Percentiles rank a stretch among this genome's conserved stretches.
Conservation (phyloP, 2,888 invertebrate genomes). For the Carcina quercana region DNA sequence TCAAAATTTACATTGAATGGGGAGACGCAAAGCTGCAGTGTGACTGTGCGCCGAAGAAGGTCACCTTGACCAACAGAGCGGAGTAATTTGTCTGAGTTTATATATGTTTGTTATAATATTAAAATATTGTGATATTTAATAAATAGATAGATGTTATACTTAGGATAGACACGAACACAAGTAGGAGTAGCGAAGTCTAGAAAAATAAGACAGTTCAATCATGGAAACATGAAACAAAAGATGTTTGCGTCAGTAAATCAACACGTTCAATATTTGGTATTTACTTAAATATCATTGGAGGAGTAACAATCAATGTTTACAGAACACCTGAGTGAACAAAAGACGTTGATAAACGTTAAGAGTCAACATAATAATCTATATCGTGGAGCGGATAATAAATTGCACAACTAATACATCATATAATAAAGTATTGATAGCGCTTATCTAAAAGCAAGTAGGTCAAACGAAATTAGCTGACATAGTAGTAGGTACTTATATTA, state of each 20-base stretch:
- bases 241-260: conserved; percentile 36
- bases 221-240: conserved; percentile 24
- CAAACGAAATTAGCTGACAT: conserved; percentile 45
- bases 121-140: no score
- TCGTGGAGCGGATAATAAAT: conserved; percentile 40
- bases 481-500: conserved; percentile 17
- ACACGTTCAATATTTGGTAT: conserved; percentile 30
- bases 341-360: conserved; percentile 46
- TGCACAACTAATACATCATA: conserved; percentile 48
- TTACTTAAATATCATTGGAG: neutral
- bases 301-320: conserved; percentile 27
- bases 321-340: conserved; percentile 38
- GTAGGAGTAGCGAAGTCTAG: no score
- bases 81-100: conserved; percentile 36
- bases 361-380: conserved; percentile 39
- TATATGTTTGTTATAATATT: no score
- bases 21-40: conserved; percentile 51
- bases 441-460: conserved; percentile 58
- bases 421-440: conserved; percentile 42
- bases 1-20: conserved; percentile 66
- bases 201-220: no score
- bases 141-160: no score
- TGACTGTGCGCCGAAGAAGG: conserved; percentile 50
- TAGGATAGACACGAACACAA: no score
- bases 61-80: conserved; percentile 60